A percentile compares a stretch with the other conserved stretches of the same genome.
Conservation (phyloP, 92 coral and sea anemone genomes). For the Montipora capitata region DNA sequence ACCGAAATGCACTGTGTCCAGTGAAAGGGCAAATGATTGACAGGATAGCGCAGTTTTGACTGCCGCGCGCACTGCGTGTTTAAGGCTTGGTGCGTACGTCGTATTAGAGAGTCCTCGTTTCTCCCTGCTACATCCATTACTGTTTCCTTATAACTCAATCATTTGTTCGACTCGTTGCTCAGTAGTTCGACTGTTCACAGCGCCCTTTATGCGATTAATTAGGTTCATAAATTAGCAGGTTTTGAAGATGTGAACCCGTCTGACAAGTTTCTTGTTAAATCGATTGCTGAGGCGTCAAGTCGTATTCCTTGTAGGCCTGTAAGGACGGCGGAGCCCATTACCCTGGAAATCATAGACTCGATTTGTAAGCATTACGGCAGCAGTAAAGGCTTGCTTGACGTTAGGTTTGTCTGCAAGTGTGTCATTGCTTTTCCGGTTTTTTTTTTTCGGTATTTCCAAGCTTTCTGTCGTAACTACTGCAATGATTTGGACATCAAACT, state of each 20-base stretch:
- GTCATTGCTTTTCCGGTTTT: not conserved
- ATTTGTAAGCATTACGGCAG: not conserved
- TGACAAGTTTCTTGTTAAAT: slow-evolving; percentile 13
- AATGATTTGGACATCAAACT: too few species aligned
- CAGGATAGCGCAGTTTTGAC: too few species aligned
- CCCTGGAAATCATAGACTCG: not conserved
- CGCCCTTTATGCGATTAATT: not conserved
- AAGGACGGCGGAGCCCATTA: not conserved
- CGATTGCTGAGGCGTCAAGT: slow-evolving; percentile 31
- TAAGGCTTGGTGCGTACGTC: not conserved
- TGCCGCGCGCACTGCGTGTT: too few species aligned
- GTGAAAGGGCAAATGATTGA: too few species aligned
- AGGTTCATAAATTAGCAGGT: not conserved
- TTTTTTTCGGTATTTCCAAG: not conserved
- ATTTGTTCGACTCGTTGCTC: not conserved
- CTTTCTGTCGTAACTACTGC: not conserved
- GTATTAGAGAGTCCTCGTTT: not conserved
- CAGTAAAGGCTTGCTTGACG: not conserved
- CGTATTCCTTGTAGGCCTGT: slow-evolving; percentile 21
- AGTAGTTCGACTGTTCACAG: slow-evolving; percentile 2
- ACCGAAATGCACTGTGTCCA: too few species aligned
- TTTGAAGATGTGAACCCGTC: slow-evolving; percentile 2
- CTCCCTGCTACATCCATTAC: not conserved
- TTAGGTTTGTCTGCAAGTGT: too few species aligned
- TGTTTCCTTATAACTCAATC: not conserved